Evolutionary conservation across 2,113 vertebrate genomes (phyloP).

Genomic region (Brachionichthys hirsutus): DNA sequence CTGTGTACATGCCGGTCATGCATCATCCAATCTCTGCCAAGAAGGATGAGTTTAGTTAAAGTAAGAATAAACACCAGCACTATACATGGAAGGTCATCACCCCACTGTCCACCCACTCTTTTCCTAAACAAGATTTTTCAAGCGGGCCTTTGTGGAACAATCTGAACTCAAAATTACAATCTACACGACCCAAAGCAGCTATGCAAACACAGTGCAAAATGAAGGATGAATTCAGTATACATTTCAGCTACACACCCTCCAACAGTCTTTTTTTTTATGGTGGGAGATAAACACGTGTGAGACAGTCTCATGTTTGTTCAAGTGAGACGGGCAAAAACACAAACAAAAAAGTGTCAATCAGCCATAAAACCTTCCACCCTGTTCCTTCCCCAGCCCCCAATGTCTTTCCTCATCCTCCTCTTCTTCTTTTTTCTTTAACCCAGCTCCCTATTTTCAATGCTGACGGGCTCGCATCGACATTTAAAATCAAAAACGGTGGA

Average conservation of each 20-base stretch:
- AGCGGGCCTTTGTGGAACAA: conserved; percentile 19
- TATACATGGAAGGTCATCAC: conserved; percentile 44
- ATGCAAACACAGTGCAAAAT: conserved; percentile 13
- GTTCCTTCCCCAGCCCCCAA: conserved; percentile 59
- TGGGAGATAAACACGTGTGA: conserved; percentile 9
- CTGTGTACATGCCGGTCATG: conserved; percentile 77
- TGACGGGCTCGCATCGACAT: conserved; percentile 53
- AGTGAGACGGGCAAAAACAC: conserved; percentile 46
- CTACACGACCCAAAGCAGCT: neutral
- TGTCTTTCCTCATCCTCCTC: conserved; percentile 57
- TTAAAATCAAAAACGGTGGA: conserved; percentile 42
- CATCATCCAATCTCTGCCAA: conserved; percentile 67
- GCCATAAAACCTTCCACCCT: conserved; percentile 59
- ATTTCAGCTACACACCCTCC: neutral
- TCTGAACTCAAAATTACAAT: neutral
- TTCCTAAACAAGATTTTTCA: conserved; percentile 31
- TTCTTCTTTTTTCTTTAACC: conserved; percentile 70
- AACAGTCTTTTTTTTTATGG: conserved; percentile 3
- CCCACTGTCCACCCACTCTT: conserved; percentile 34
- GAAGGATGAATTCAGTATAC: conserved; percentile 5
- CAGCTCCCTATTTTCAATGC: conserved; percentile 65
- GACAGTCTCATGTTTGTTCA: conserved; percentile 46
- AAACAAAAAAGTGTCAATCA: conserved; percentile 46
- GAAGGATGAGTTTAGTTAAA: conserved; percentile 75
- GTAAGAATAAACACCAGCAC: conserved; percentile 58